These are phyloP conservation scores for Balaenoptera acutorostrata DNA, from an alignment of 2,113 vertebrate genomes.

Conservation along the genomic window DNA sequence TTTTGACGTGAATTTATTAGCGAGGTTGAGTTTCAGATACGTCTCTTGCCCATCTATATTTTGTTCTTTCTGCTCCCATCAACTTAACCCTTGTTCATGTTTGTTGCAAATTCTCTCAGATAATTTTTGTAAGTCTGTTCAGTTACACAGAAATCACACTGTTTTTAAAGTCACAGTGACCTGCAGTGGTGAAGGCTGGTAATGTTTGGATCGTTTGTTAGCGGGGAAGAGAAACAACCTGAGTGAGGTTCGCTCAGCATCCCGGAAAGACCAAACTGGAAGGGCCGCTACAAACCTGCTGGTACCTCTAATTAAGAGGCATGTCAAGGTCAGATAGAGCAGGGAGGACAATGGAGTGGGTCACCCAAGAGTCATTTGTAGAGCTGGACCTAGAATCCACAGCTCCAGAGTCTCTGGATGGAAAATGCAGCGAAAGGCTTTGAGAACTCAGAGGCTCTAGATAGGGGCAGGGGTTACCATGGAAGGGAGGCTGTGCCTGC, in stretches of 20 bases:
- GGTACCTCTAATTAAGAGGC: not conserved
- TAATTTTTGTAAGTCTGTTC: not conserved
- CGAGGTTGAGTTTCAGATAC: not conserved
- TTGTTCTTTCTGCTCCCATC: slow-evolving; percentile 5
- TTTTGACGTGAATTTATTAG: not conserved
- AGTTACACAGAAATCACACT: not conserved
- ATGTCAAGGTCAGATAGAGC: not conserved
- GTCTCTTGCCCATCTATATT: not conserved
- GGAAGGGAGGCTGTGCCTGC: not conserved
- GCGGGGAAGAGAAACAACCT: not conserved
- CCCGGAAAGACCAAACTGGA: not conserved
- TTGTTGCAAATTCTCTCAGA: not conserved
- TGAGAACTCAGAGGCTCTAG: not conserved
- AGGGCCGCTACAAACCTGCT: accelerated
- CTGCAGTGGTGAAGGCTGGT: not conserved
- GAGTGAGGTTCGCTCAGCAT: not conserved
- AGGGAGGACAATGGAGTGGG: not conserved
- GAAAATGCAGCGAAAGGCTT: not conserved
- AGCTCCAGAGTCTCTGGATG: not conserved
- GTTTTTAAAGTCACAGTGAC: slow-evolving; percentile 37
- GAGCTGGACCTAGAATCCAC: not conserved
- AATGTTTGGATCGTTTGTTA: not conserved
- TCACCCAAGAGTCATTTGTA: not conserved
- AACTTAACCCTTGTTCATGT: not conserved
- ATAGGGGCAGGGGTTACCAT: not conserved